These are phyloP conservation scores for Cossypha caffra DNA, from an alignment of 2,797 vertebrate species.

Conservation along the genomic window DNA sequence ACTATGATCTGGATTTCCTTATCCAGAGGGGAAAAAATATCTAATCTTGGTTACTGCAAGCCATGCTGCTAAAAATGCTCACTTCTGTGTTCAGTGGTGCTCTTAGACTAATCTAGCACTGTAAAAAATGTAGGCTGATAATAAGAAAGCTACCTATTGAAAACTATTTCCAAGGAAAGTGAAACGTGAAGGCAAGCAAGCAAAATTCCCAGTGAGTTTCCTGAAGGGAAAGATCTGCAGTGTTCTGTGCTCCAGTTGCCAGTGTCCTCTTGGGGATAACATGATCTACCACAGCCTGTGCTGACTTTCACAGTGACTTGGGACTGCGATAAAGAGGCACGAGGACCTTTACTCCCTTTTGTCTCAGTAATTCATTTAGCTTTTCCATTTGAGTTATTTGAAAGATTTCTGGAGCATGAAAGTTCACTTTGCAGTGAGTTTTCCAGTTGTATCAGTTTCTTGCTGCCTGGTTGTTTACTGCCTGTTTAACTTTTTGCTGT, in stretches of 20 bases:
- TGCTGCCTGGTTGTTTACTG: not conserved
- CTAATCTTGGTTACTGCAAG: not conserved
- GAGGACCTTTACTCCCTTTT: not conserved
- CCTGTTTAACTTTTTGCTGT: not conserved
- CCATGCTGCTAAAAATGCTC: not conserved
- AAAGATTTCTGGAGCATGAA: not conserved
- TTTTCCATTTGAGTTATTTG: not conserved
- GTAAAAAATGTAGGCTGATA: not conserved
- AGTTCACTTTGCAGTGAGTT: not conserved
- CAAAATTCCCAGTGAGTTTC: not conserved
- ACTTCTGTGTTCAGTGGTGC: not conserved
- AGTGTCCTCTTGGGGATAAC: not conserved
- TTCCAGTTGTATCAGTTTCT: not conserved
- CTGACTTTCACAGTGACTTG: not conserved
- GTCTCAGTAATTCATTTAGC: not conserved
- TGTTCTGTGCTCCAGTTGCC: not conserved
- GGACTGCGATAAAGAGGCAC: not conserved
- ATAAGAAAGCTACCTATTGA: not conserved
- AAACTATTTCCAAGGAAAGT: not conserved
- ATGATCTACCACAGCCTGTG: not conserved
- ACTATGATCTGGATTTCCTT: conserved; percentile 12
- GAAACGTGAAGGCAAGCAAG: not conserved
- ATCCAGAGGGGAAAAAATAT: not conserved
- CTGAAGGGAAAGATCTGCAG: not conserved
- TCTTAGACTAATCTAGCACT: not conserved